Evolutionary conservation across 2,113 vertebrate genomes (phyloP).

Genomic region (Ancistrus triradiatus): DNA sequence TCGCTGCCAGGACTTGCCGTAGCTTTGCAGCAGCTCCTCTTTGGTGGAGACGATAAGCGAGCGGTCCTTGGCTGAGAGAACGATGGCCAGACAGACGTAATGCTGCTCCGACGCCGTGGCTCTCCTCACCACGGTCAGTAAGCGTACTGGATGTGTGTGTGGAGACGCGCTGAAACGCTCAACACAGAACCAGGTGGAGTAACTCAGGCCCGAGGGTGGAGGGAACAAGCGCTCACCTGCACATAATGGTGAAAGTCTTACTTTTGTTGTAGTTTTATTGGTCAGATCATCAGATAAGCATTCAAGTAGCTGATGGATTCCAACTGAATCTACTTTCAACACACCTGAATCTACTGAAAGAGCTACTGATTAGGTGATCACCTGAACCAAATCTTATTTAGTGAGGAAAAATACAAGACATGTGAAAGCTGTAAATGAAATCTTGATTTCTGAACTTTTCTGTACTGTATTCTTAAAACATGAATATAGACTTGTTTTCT

Average conservation of each 20-base stretch:
- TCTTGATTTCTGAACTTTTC: too few relatives aligned
- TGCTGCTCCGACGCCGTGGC: constrained; percentile 95
- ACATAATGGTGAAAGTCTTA: background rate
- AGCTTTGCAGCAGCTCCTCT: constrained; percentile 91
- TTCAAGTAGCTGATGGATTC: too few relatives aligned
- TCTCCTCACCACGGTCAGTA: constrained; percentile 85
- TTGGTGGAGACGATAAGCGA: constrained; percentile 94
- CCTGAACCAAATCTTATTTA: too few relatives aligned
- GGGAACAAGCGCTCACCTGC: constrained; percentile 92
- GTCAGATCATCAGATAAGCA: too few relatives aligned
- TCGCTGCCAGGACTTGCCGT: constrained; percentile 80
- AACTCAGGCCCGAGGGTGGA: constrained; percentile 91
- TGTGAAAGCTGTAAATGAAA: too few relatives aligned
- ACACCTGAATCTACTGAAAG: too few relatives aligned
- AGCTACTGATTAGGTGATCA: too few relatives aligned
- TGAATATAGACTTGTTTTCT: too few relatives aligned
- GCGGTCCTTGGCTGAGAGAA: constrained; percentile 88
- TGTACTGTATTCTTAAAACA: too few relatives aligned
- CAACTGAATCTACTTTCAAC: too few relatives aligned
- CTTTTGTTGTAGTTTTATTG: too few relatives aligned
- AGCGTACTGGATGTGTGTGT: constrained; percentile 83
- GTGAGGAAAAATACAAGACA: too few relatives aligned
- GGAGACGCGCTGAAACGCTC: constrained; percentile 83
- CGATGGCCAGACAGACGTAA: constrained; percentile 86
- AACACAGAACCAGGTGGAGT: constrained; percentile 95